Evolutionary conservation across 2,113 vertebrate species (phyloP).

Genomic region (Macrotis lagotis): DNA sequence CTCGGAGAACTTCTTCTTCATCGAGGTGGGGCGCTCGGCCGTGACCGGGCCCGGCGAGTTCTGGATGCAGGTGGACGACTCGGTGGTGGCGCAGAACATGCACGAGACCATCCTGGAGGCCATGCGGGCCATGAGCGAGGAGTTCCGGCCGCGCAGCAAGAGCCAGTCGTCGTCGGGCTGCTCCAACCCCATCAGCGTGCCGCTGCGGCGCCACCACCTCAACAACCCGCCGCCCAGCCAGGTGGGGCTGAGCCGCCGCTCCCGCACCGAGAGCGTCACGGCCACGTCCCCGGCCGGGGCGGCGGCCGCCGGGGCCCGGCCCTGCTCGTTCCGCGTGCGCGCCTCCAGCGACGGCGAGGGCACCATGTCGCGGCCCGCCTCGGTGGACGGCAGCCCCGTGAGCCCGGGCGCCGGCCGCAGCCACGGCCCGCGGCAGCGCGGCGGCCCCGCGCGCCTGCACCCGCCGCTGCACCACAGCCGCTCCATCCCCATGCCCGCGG

Average conservation of each 20-base stretch:
- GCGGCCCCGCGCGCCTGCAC: conserved; percentile 89
- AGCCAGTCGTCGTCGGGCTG: conserved; percentile 93
- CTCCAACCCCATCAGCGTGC: conserved; percentile 93
- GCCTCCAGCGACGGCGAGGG: conserved; percentile 92
- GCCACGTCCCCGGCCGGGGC: conserved; percentile 89
- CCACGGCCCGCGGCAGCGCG: conserved; percentile 87
- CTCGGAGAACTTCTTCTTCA: conserved; percentile 94
- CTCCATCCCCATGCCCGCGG: conserved; percentile 91
- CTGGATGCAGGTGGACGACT: conserved; percentile 96
- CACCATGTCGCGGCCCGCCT: conserved; percentile 91
- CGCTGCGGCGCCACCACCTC: conserved; percentile 89
- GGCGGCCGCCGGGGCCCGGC: no score
- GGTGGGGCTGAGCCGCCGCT: conserved; percentile 89
- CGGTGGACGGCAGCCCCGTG: conserved; percentile 90
- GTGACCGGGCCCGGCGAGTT: conserved; percentile 92
- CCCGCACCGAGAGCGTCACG: conserved; percentile 89
- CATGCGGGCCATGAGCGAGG: conserved; percentile 94
- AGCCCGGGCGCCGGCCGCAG: conserved; percentile 87
- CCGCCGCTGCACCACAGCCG: conserved; percentile 92
- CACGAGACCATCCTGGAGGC: conserved; percentile 94
- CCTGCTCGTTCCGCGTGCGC: conserved; percentile 89
- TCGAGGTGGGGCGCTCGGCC: conserved; percentile 91
- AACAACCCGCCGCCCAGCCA: conserved; percentile 93
- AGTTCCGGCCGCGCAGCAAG: conserved; percentile 93
- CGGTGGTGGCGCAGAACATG: conserved; percentile 94